Evolutionary conservation across 2,888 invertebrate species (phyloP), one percentile per base, ranked within the genome.

Genomic region (Brachynemurus nebulosus): DNA sequence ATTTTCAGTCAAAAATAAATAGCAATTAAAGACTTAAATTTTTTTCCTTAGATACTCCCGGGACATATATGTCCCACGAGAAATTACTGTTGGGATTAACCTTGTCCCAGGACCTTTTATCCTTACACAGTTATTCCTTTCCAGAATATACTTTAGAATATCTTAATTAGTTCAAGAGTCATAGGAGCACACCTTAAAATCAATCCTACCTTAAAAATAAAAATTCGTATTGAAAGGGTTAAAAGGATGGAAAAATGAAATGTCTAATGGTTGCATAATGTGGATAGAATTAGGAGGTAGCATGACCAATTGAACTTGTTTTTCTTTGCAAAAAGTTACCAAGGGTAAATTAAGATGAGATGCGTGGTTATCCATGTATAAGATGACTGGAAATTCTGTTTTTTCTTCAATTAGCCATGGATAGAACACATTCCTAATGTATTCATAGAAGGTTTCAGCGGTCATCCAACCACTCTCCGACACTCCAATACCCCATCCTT

Each of bases 381-480:
- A n/a, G 7, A 37, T 16, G 8, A 37, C n/a, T 14, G 37, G 37
- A 37, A 37, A 14, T 14, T 37, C 37, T 14, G 16, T 37, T 8
- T 14, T 17, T 8, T 14, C 4, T 37, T 37, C 17, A 11, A 8
- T 4, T 8, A 37, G 37, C 6, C 6, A 37, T 37, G 37, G 37
- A 16, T 37, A n/a, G n/a, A 37, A 37, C 9, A 37, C 17, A 16
- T 37, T 37, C 7, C 17, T 37, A 17, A 37, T 8, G 17, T 37
- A 37, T 37, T 37, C 37, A 37, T 37, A 37, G 16, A 37, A 37
- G 4, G 37, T 14, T 37, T 37, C 37, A 37, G 8, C 6, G 17
- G 37, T 37, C 37, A 37, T 37, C 37, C 37, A 37, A 5, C 37
- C 37, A 37, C 17, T 37, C 6, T 37, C 37, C 17, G 18, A 37